phyloP scores from a whole-genome alignment of 2,797 vertebrate species.

The Ctenopoma kingsleyae region DNA sequence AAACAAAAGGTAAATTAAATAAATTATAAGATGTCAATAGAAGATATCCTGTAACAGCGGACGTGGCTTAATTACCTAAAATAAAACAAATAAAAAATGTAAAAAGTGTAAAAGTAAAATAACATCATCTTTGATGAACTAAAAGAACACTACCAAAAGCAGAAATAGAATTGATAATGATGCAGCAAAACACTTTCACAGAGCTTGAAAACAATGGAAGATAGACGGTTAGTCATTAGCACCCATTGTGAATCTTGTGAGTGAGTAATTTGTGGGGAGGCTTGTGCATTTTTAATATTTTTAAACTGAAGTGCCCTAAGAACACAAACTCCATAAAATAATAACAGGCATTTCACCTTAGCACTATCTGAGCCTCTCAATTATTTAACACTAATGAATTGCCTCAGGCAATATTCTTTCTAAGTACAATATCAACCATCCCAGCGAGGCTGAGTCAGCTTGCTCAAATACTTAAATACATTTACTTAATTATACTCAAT shows the following conservation, averaged over 20 bases:
- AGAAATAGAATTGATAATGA: slow-evolving; percentile 55
- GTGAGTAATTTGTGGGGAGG: slow-evolving; percentile 75
- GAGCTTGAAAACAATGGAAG: slow-evolving; percentile 67
- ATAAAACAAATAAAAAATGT: slow-evolving; percentile 31
- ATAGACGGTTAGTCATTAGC: slow-evolving; percentile 74
- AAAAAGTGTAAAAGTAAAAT: slow-evolving; percentile 40
- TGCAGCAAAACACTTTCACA: slow-evolving; percentile 45
- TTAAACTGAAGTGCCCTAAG: slow-evolving; percentile 80
- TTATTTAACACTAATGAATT: slow-evolving; percentile 85
- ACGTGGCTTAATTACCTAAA: slow-evolving; percentile 37
- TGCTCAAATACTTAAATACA: slow-evolving; percentile 79
- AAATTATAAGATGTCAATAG: not conserved
- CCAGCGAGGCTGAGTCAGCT: slow-evolving; percentile 77
- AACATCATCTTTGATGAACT: slow-evolving; percentile 40
- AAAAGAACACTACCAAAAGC: slow-evolving; percentile 45
- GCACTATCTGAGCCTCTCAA: slow-evolving; percentile 77
- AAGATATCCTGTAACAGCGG: slow-evolving; percentile 6
- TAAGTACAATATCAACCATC: slow-evolving; percentile 79
- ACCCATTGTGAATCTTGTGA: slow-evolving; percentile 70
- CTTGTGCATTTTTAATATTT: slow-evolving; percentile 80
- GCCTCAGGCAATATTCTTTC: slow-evolving; percentile 73
- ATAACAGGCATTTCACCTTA: slow-evolving; percentile 83
- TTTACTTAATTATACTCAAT: slow-evolving; percentile 77
- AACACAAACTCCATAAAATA: slow-evolving; percentile 85
- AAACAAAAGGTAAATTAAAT: not conserved